These are phyloP conservation scores for Tonatia bakeri DNA, from an alignment of 2,113 vertebrate genomes.

Conservation along the genomic window DNA sequence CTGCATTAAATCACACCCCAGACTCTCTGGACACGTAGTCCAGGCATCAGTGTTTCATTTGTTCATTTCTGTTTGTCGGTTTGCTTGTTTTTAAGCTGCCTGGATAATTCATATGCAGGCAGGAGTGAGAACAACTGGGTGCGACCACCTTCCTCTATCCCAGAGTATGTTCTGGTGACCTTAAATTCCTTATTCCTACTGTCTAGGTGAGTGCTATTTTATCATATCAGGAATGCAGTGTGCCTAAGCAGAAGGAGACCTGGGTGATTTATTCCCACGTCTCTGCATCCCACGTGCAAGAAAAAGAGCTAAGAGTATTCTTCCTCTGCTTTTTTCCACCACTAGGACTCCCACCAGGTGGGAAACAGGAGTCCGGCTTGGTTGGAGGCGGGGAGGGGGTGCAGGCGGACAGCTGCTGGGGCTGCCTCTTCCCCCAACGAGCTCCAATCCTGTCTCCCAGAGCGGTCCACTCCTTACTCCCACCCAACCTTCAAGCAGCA, in stretches of 20 bases:
- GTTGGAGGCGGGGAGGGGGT: background rate
- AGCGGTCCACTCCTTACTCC: background rate
- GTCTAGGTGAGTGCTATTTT: background rate
- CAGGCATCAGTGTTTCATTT: background rate
- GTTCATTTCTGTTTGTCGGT: background rate
- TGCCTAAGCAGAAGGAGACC: background rate
- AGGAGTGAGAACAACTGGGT: background rate
- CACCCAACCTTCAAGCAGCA: background rate
- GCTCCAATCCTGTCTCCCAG: background rate
- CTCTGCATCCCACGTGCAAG: background rate
- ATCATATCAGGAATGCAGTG: background rate
- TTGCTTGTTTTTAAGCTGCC: background rate
- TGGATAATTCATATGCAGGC: background rate
- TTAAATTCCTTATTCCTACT: background rate
- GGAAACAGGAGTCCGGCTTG: background rate
- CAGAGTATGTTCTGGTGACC: background rate
- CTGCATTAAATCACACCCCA: background rate
- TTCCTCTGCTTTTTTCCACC: background rate
- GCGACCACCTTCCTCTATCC: background rate
- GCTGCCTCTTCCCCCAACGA: background rate
- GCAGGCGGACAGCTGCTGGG: background rate
- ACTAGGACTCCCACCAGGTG: background rate
- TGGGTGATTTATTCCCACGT: background rate
- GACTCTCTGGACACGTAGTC: no score
- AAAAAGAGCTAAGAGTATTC: background rate